phyloP scores from a whole-genome alignment of 2,113 vertebrate genomes.

The Holacanthus passer region DNA sequence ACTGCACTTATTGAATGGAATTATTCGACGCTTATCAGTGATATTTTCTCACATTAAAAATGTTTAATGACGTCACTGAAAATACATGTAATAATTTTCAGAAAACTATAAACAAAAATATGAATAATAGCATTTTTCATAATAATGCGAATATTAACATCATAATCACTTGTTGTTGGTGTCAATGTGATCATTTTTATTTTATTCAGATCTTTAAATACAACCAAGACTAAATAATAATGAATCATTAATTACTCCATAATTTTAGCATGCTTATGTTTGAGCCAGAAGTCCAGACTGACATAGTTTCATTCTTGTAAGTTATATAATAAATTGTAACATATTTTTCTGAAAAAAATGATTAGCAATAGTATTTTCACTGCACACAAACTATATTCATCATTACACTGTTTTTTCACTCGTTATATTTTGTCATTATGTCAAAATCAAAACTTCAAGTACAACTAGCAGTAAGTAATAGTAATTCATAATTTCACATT shows the following conservation, averaged over 20 bases:
- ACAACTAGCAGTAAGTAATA: not conserved
- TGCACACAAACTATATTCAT: not conserved
- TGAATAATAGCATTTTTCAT: not conserved
- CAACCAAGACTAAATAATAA: not conserved
- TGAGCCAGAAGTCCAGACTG: too few species aligned
- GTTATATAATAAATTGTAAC: too few species aligned
- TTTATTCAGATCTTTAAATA: too few species aligned
- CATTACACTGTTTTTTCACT: not conserved
- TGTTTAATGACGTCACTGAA: not conserved
- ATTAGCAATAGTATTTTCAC: too few species aligned
- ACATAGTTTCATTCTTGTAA: too few species aligned
- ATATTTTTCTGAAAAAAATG: too few species aligned
- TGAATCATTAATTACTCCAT: not conserved
- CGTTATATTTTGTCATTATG: not conserved
- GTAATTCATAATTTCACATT: not conserved
- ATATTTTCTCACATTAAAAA: not conserved
- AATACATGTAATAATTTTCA: not conserved
- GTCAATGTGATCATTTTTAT: not conserved
- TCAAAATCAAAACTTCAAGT: not conserved
- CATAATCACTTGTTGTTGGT: not conserved
- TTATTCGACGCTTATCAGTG: not conserved
- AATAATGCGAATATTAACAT: not conserved
- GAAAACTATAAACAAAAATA: not conserved
- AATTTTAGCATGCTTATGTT: not conserved
- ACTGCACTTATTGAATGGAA: not conserved